Evolutionary conservation across 1,140 invertebrate genomes (phyloP).

Genomic region (Parapsyche elsis): DNA sequence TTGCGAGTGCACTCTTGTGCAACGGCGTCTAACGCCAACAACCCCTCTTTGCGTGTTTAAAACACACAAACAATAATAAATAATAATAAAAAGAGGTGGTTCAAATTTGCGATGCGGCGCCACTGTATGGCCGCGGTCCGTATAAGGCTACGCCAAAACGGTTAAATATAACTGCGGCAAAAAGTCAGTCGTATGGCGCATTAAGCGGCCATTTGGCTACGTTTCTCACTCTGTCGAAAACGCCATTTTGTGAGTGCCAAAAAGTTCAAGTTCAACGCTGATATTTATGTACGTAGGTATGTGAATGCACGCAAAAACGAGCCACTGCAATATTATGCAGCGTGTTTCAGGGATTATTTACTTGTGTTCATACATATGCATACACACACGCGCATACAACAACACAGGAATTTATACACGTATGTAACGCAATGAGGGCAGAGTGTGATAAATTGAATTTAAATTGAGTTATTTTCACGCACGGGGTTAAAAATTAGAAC

Average conservation of each 20-base stretch:
- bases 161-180: constrained; percentile 1
- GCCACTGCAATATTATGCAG: not conserved
- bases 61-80: too few species aligned
- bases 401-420: not conserved
- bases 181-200: not conserved
- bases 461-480: too few species aligned
- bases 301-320: not conserved
- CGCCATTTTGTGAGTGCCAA: constrained; percentile 34
- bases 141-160: constrained; percentile 19
- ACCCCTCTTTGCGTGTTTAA: not conserved
- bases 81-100: too few species aligned
- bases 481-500: too few species aligned
- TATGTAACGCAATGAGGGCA: too few species aligned
- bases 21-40: constrained; percentile 4
- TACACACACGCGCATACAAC: too few species aligned
- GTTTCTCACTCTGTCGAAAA: constrained; percentile 20
- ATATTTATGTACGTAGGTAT: not conserved
- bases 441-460: not conserved
- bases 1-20: constrained; percentile 28
- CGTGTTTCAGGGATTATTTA: not conserved
- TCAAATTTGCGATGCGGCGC: too few species aligned
- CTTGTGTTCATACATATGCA: not conserved
- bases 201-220: constrained; percentile 34
- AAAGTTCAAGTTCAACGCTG: constrained; percentile 43
- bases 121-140: too few species aligned